Percentiles rank a stretch among this genome's conserved stretches.
Conservation (phyloP, 1,140 invertebrate genomes). For the Lasioglossum albipes region DNA sequence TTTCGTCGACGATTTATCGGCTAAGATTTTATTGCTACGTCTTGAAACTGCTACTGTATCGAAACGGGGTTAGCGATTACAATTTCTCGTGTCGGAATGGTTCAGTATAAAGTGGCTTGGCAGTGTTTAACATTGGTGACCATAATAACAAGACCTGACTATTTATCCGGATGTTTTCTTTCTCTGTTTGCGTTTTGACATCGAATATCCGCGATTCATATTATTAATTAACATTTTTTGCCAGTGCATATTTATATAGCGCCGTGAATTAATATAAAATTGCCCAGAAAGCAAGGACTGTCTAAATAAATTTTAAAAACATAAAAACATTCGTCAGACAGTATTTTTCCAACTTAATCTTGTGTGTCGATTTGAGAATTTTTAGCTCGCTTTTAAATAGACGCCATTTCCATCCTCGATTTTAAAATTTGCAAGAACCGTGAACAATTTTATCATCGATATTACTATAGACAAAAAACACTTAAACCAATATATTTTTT, state of each 20-base stretch:
- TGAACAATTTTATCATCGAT: not conserved
- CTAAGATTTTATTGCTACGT: constrained; percentile 24
- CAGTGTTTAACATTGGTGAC: constrained; percentile 56
- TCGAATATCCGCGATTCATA: constrained; percentile 12
- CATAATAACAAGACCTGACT: constrained; percentile 16
- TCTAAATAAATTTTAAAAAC: too few species aligned
- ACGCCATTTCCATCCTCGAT: too few species aligned
- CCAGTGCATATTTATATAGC: too few species aligned
- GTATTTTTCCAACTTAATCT: not conserved
- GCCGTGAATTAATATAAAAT: too few species aligned
- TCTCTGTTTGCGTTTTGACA: not conserved
- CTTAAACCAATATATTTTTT: not conserved
- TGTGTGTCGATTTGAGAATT: not conserved
- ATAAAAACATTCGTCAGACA: too few species aligned
- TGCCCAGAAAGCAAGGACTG: too few species aligned
- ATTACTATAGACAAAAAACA: not conserved
- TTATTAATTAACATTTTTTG: too few species aligned
- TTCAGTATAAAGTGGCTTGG: constrained; percentile 38
- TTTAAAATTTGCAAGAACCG: too few species aligned
- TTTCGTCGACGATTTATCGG: constrained; percentile 7
- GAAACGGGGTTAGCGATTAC: constrained; percentile 32
- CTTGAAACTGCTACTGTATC: constrained; percentile 19
- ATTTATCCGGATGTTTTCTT: constrained; percentile 1
- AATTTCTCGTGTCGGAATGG: constrained; percentile 8
- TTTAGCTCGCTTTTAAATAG: not conserved